Evolutionary conservation across 2,797 vertebrate species (phyloP), one percentile per base, ranked within the genome.

Genomic region (Xiphorhynchus erythropygius): DNA sequence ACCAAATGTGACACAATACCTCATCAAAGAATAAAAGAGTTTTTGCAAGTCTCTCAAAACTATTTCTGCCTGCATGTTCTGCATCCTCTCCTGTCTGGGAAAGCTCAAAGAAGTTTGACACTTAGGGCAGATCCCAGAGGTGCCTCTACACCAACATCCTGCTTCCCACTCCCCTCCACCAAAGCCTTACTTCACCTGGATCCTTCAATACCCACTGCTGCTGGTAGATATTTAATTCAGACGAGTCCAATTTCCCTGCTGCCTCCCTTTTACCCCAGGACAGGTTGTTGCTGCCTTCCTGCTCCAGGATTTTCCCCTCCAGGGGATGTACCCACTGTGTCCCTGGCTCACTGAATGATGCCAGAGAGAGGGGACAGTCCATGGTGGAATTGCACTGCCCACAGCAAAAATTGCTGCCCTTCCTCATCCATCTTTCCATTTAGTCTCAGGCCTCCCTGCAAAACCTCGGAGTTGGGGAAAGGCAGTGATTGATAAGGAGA

Each of bases 331-430:
- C 7, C 46, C 42, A 7, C 27, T 7, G 18, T 22, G 5, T 7
- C 50, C 13, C 37, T 56, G 63, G n/a, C 8, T 64, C 52, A 6
- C 1, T 25, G 13, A 52, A 13, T 0, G 2, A 27, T 32, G 24
- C 18, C 3, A 49, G 28, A 28, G 14, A 56, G 18, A 22, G 13
- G 21, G 10, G 1, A 6, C 46, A 19, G 10, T 24, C 35, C 44
- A 0, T 0, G 32, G 23, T 39, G 64, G 41, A 68, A 33, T n/a
- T 33, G 33, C 60, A 2, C 18, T 44, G 52, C 67, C 56, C 56
- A 13, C 47, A 62, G 57, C 71, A 71, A 75, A 91, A 87, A 56
- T 35, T 5, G 35, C n/a, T 84, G 63, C 19, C n/a, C 56, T 85
- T 25, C 9, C 69, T 69, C 55, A 32, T 81, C 42, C 33, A 4